Evolutionary conservation across 2,113 vertebrate species (phyloP).

Genomic region (Forbesichthys agassizii): DNA sequence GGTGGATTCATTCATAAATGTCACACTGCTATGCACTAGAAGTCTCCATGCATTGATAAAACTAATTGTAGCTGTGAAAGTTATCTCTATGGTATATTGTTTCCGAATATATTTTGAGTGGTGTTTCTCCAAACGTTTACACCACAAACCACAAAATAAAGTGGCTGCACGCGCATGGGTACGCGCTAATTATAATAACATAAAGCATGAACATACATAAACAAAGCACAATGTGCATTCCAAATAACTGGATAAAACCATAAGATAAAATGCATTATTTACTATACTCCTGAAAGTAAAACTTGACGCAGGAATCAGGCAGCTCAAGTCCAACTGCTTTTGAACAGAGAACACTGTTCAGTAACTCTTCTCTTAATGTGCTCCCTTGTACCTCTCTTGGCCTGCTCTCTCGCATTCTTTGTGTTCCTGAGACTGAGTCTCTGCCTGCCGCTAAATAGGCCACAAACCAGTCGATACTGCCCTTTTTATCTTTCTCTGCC

Average conservation of each 20-base stretch:
- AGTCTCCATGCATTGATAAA: no score
- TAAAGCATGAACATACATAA: no score
- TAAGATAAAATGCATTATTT: background rate
- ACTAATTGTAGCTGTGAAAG: no score
- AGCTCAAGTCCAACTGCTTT: conserved; percentile 23
- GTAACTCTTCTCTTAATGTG: conserved; percentile 25
- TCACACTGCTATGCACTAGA: no score
- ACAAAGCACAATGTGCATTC: no score
- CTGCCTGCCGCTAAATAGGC: conserved; percentile 2
- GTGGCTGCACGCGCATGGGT: background rate
- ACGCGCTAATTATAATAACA: no score
- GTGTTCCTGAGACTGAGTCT: background rate
- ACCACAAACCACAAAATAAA: background rate
- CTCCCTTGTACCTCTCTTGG: conserved; percentile 13
- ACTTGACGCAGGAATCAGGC: conserved; percentile 15
- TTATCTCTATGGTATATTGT: no score
- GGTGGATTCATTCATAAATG: no score
- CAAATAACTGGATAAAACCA: background rate
- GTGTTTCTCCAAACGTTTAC: background rate
- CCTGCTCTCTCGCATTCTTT: conserved; percentile 15
- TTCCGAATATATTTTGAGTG: background rate
- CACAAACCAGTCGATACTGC: background rate
- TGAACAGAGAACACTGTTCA: conserved; percentile 49
- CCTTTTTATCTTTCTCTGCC: background rate
- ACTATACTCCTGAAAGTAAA: background rate